Evolutionary conservation across 2,797 vertebrate genomes (phyloP).

Genomic region (Catharus ustulatus): DNA sequence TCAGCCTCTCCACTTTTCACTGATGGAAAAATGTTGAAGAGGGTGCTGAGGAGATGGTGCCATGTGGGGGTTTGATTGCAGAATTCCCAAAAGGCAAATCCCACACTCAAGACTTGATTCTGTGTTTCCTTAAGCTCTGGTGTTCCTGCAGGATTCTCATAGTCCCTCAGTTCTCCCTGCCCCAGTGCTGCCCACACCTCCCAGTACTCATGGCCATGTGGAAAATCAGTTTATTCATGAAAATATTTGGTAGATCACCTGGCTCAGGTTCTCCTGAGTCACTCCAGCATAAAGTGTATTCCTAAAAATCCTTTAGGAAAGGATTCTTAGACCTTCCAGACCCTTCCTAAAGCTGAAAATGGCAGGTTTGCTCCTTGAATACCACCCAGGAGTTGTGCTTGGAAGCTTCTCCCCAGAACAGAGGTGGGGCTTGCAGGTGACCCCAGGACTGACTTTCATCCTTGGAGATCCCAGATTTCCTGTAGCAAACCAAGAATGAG

Average conservation of each 20-base stretch:
- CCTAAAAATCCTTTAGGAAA: neutral
- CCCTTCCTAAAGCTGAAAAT: neutral
- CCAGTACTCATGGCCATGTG: accelerated
- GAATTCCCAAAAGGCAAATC: neutral
- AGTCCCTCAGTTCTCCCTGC: neutral
- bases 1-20: neutral
- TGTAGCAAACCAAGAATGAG: neutral
- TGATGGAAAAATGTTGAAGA: neutral
- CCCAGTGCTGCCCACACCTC: neutral
- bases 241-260: accelerated
- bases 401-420: neutral
- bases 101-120: neutral
- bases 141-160: neutral
- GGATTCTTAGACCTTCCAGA: neutral
- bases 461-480: neutral
- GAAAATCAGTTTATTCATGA: neutral
- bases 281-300: neutral
- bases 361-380: neutral
- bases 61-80: accelerated
- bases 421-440: neutral
- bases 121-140: neutral
- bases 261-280: neutral
- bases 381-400: neutral
- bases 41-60: neutral
- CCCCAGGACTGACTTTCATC: neutral